Evolutionary conservation across 2,888 invertebrate species (phyloP).

Genomic region (Melikaiella ostensackeni): DNA sequence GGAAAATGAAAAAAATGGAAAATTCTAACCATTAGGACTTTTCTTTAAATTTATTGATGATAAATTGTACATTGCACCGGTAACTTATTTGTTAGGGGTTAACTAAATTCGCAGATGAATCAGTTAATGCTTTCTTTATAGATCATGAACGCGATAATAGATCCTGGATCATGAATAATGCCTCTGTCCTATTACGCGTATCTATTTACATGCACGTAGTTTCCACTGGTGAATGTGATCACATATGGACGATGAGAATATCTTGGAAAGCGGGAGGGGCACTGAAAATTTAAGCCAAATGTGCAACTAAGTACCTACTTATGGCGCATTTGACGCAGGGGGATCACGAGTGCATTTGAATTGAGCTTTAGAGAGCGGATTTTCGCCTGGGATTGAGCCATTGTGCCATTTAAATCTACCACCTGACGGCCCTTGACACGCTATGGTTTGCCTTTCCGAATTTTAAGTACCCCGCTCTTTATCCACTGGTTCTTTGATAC

Average conservation of each 20-base stretch:
- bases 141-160: conserved; percentile 9
- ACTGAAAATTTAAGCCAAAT: conserved; percentile 73
- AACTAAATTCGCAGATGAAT: conserved; percentile 9
- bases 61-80: too few relatives aligned
- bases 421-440: conserved; percentile 70
- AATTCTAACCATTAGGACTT: too few relatives aligned
- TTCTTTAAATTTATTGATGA: too few relatives aligned
- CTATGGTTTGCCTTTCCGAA: conserved; percentile 65
- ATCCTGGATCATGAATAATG: background rate
- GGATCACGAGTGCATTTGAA: conserved; percentile 73
- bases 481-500: conserved; percentile 30
- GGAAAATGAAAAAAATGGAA: too few relatives aligned
- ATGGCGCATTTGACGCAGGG: conserved; percentile 69
- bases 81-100: background rate
- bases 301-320: conserved; percentile 77
- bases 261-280: conserved; percentile 46
- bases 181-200: background rate
- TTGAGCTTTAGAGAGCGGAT: conserved; percentile 72
- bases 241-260: conserved; percentile 32
- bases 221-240: conserved; percentile 15
- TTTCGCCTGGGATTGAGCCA: conserved; percentile 72
- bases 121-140: conserved; percentile 1
- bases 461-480: conserved; percentile 54
- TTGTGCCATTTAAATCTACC: conserved; percentile 71
- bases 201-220: conserved; percentile 30